Conservation (phyloP, 1,140 invertebrate species). For the Papilio xuthus region DNA sequence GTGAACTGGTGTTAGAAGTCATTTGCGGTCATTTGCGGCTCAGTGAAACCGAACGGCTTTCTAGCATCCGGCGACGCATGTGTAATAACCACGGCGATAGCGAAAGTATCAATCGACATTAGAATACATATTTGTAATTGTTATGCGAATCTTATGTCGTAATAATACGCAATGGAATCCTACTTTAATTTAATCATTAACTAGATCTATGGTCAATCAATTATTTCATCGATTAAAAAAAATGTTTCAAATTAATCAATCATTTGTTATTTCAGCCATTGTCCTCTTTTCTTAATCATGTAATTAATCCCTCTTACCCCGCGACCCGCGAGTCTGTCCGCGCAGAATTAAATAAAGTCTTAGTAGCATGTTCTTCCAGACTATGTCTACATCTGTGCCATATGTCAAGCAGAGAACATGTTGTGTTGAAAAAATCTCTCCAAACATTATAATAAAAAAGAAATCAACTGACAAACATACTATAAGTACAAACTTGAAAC, state of each 20-base stretch:
- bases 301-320: too few relatives aligned
- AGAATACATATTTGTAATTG: slow-evolving; percentile 31
- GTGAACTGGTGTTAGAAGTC: background rate
- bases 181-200: background rate
- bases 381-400: too few relatives aligned
- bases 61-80: slow-evolving; percentile 19
- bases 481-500: too few relatives aligned
- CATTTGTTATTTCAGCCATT: too few relatives aligned
- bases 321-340: too few relatives aligned
- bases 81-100: background rate
- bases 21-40: slow-evolving; percentile 13
- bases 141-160: slow-evolving; percentile 15
- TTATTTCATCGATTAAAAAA: background rate
- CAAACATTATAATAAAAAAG: too few relatives aligned
- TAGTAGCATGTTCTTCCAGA: too few relatives aligned
- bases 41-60: slow-evolving; percentile 27
- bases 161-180: background rate
- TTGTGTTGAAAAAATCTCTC: too few relatives aligned
- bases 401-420: too few relatives aligned
- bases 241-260: background rate
- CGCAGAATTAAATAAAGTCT: too few relatives aligned
- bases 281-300: too few relatives aligned
- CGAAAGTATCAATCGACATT: slow-evolving; percentile 30
- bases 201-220: background rate
- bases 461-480: too few relatives aligned